Percentiles rank a stretch among this genome's conserved stretches.
phyloP scores from a whole-genome alignment of 2,113 vertebrate genomes.

The Brienomyrus brachyistius region DNA sequence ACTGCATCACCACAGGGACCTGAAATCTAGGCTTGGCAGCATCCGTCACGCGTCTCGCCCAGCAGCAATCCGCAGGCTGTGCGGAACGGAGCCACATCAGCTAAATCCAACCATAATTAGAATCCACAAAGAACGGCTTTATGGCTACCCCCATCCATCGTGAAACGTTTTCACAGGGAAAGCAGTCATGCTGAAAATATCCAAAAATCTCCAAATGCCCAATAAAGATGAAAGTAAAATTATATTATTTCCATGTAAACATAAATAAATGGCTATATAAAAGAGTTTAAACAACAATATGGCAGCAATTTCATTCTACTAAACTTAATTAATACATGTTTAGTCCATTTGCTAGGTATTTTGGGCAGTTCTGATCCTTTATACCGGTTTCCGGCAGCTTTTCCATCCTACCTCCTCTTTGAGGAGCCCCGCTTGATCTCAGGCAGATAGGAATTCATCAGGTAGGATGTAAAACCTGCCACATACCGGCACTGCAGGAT shows the following conservation, averaged over 20 bases:
- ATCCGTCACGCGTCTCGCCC: background rate
- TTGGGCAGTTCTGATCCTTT: background rate
- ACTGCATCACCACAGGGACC: background rate
- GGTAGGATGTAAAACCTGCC: background rate
- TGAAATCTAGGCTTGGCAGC: background rate
- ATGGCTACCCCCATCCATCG: background rate
- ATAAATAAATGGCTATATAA: background rate
- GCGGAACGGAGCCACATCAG: background rate
- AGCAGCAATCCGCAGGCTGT: background rate
- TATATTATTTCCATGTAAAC: background rate
- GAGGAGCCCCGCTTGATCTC: background rate
- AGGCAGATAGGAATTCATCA: background rate
- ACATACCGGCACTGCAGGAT: background rate
- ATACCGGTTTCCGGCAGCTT: background rate
- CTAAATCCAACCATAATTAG: constrained; percentile 1
- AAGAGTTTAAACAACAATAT: background rate
- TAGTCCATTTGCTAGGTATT: background rate
- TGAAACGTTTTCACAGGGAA: background rate
- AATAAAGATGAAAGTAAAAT: background rate
- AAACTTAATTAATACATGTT: background rate
- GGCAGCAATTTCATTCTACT: background rate
- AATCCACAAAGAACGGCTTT: background rate
- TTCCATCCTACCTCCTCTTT: background rate
- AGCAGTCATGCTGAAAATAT: background rate
- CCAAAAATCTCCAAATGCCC: background rate